Evolutionary conservation across 2,888 invertebrate species (phyloP), one percentile per base, ranked within the genome.

Genomic region (Rotaria sp.): DNA sequence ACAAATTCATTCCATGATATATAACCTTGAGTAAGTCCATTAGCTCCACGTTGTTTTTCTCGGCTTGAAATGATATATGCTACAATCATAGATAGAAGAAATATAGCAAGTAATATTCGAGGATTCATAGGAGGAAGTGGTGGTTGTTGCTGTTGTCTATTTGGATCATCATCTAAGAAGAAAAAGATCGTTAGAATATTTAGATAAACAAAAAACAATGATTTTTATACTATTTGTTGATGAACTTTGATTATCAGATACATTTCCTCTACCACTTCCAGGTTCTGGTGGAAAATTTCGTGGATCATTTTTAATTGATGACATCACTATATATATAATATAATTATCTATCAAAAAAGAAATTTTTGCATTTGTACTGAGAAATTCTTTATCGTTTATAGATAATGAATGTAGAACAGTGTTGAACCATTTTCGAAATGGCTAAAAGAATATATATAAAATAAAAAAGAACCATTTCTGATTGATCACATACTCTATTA

Each of bases 1-100:
- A 96, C 94, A 92, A 98, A 98, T 92, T 97, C 97, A 92, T 96
- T 96, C 97, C 97, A 98, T 0, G 96, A 95, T 3, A 96, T 94
- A 90, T 94, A 95, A 52, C 94, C 80, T 5, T 94, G 86, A 93
- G 93, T 0, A 94, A 94, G 88, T 95, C 93, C 86, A 95, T 90
- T 74, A 94, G 90, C 0, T 94, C 94, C 88, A 94, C 93, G 86
- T 94, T 92, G n/a, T 94, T 93, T 48, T 94, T 93, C 45, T 45
- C 45, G 45, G 8, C 45, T 80, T 13, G 45, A 80, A 45, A 13
- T 45, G 7, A 45, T 45, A 26, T 15, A 80, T 3, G 45, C 26
- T 45, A 80, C n/a, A 3, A 45, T 11, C 45, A 80, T 80, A 13
- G 80, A 45, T 26, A 80, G 5, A 3, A 67, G 35, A 67, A 67